phyloP scores from a whole-genome alignment of 2,797 vertebrate species.

The Momotus momota region DNA sequence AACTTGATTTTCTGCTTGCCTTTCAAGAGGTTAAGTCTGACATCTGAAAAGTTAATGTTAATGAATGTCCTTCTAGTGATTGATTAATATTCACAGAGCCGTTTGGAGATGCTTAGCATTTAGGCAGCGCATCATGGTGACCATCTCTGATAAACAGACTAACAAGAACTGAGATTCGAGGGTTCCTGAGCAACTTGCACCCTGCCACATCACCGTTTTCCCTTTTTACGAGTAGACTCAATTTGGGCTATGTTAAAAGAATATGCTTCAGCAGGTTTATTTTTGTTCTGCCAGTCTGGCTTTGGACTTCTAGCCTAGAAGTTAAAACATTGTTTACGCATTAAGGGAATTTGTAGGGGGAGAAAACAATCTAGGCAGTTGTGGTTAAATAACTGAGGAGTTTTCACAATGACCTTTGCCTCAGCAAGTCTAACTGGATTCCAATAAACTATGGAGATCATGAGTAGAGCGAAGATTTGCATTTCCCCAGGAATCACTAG shows the following conservation, averaged over 20 bases:
- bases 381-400: background rate
- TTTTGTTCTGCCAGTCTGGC: slow-evolving; percentile 20
- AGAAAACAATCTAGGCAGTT: background rate
- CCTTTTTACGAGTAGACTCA: background rate
- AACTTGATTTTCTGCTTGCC: background rate
- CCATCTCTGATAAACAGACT: background rate
- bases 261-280: background rate
- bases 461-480: background rate
- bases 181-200: background rate
- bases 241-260: slow-evolving; percentile 7
- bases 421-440: background rate
- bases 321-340: slow-evolving; percentile 14
- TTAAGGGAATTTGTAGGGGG: background rate
- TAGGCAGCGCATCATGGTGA: background rate
- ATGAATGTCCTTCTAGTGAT: background rate
- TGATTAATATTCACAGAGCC: background rate
- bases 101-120: background rate
- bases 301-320: background rate
- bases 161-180: background rate
- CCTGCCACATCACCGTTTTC: background rate
- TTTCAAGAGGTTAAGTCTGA: background rate
- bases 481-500: background rate
- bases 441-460: background rate
- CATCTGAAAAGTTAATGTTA: background rate
- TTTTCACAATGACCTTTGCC: background rate